These are phyloP conservation scores for Zosterops hypoxanthus DNA, from an alignment of 2,113 vertebrate species.

Conservation along the genomic window DNA sequence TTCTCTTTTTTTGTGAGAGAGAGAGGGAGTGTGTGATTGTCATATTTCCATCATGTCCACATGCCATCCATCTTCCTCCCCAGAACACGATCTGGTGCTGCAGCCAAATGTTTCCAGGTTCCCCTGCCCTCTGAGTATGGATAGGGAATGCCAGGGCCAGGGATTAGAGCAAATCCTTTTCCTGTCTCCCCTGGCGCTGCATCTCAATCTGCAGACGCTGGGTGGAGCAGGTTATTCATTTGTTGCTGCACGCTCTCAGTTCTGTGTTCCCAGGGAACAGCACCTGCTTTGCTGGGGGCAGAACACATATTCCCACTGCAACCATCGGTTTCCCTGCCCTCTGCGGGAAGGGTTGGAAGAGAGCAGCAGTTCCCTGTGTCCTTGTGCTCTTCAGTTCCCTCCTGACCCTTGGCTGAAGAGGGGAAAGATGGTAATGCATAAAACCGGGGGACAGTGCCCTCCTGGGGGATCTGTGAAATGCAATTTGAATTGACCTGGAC, in stretches of 20 bases:
- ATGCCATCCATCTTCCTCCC: not conserved
- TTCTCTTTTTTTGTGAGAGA: no score
- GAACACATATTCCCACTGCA: accelerated
- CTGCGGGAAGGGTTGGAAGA: not conserved
- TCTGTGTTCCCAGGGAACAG: accelerated
- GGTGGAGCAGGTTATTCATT: not conserved
- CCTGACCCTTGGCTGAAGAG: not conserved
- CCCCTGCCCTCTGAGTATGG: not conserved
- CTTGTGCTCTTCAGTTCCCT: not conserved
- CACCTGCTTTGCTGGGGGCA: accelerated
- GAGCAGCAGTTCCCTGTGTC: not conserved
- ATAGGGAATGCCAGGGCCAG: not conserved
- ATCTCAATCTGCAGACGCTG: accelerated
- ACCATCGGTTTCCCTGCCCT: not conserved
- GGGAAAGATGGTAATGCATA: accelerated
- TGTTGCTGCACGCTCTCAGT: not conserved
- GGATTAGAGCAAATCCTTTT: not conserved
- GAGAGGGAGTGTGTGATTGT: not conserved
- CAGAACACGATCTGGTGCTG: accelerated
- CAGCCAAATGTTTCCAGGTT: not conserved
- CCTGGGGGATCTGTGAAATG: not conserved
- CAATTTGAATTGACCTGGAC: not conserved
- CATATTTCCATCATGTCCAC: accelerated
- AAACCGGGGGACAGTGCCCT: no score
- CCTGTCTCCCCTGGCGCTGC: accelerated